Evolutionary conservation across 2,888 invertebrate species (phyloP).

Genomic region (Chrysopilus asiliformis): DNA sequence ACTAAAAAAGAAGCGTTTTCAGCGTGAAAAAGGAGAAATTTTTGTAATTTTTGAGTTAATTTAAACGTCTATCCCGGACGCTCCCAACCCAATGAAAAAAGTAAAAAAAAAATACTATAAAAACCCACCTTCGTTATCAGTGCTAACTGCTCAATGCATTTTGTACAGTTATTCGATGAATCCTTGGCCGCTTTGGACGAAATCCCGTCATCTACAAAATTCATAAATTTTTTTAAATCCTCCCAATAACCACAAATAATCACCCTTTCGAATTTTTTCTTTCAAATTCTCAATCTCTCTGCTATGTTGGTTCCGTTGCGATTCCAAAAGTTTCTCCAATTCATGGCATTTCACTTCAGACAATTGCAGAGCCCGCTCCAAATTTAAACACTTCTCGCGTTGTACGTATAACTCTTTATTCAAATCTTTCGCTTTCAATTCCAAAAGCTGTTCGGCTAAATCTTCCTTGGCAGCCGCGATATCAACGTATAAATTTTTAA

Average conservation of each 20-base stretch:
- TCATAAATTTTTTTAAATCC: too few species aligned
- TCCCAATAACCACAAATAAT: constrained; percentile 1
- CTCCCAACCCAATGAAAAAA: too few species aligned
- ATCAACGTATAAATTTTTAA: constrained; percentile 42
- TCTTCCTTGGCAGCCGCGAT: constrained; percentile 48
- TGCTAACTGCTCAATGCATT: constrained; percentile 26
- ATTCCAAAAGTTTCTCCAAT: constrained; percentile 39
- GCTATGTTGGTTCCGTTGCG: constrained; percentile 36
- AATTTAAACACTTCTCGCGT: constrained; percentile 41
- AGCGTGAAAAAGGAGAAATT: background rate
- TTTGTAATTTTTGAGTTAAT: too few species aligned
- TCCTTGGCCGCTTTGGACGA: constrained; percentile 14
- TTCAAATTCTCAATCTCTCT: constrained; percentile 23
- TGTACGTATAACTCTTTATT: constrained; percentile 40
- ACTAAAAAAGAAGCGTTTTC: constrained; percentile 16
- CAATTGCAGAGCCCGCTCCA: constrained; percentile 35
- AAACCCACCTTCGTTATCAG: constrained; percentile 27
- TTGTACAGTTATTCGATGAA: constrained; percentile 20
- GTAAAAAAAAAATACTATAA: too few species aligned
- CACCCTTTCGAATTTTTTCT: constrained; percentile 24
- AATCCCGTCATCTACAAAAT: too few species aligned
- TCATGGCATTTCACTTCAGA: constrained; percentile 30
- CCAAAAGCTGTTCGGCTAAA: constrained; percentile 43
- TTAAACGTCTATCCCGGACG: too few species aligned
- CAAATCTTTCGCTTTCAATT: constrained; percentile 39